Percentiles rank a stretch among this genome's conserved stretches.
These are phyloP conservation scores for Cisticola juncidis DNA, from an alignment of 2,113 vertebrate genomes.

Conservation along the genomic window DNA sequence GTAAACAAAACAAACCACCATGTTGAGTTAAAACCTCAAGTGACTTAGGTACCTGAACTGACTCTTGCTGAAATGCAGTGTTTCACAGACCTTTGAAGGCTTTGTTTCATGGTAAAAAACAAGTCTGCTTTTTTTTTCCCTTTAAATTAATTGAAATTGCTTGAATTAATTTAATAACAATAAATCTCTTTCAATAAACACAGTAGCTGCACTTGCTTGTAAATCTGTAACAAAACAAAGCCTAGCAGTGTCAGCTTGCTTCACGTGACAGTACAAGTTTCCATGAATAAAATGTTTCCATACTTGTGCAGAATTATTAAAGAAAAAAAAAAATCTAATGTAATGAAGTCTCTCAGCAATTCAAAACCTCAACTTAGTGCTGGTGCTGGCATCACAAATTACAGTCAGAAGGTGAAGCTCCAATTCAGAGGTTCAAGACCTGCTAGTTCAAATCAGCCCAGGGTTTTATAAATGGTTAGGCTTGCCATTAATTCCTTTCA, in stretches of 20 bases:
- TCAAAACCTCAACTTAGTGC: background rate
- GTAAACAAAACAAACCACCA: background rate
- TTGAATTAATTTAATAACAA: background rate
- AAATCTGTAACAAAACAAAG: background rate
- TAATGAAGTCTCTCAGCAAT: background rate
- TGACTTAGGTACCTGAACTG: background rate
- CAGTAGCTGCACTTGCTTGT: background rate
- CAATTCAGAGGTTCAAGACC: constrained; percentile 20
- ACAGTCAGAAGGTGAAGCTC: background rate
- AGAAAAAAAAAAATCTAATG: background rate
- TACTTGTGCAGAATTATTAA: background rate
- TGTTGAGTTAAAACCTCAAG: background rate
- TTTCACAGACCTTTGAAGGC: background rate
- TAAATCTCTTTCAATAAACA: background rate
- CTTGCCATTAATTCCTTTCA: background rate
- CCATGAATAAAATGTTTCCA: background rate
- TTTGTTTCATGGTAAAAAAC: background rate
- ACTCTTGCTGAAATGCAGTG: background rate
- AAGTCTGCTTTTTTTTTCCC: background rate
- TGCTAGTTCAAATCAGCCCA: constrained; percentile 13
- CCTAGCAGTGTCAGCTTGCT: background rate
- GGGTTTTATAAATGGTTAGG: background rate
- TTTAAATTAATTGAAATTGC: background rate
- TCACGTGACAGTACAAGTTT: background rate
- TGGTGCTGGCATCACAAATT: constrained; percentile 5